Base-by-base conservation (phyloP, 1,140 invertebrate genomes). In the Zophobas morio region DNA sequence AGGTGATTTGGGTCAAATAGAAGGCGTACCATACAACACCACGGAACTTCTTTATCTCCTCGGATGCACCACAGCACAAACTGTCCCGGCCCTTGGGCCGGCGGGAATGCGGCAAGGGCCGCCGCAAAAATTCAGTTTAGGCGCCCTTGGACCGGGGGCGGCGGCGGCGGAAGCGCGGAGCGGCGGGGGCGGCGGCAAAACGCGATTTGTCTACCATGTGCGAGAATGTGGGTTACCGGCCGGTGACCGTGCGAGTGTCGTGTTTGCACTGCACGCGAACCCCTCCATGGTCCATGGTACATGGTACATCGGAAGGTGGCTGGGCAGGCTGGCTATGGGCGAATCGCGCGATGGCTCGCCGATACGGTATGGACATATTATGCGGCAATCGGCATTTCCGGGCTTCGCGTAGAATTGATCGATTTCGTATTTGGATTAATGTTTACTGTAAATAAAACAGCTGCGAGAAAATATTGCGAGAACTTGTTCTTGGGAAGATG, bases 201-300 rank as follows among this genome's bases (percentile, higher is more conserved):
- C 33, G 42, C 6, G 51, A 75, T 79, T 79, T 79, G 42, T 60
- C 39, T 75, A 75, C 46, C 78, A 79, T 79, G 57, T 79, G 78
- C 57, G 63, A 40, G 74, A 79, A 79, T 79, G 74, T 79, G 73
- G 78, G 78, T 79, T 79, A 79, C 70, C 40, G 78, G 78, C 63
- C 78, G 78, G 78, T 79, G 78, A 79, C 78, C 78, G 78, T 73
- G 40, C 63, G 78, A 75, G 66, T 79, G 78, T 79, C 78, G 74
- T 76, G 74, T 42, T 71, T 72, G 74, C 74, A 70, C 74, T 79
- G 78, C 78, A 79, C 78, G 78, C 73, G 74, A 79, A 79, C 78
- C 75, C 78, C 77, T 66, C 77, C 78, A 71, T 51, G 49, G 20
- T 51, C 49, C 49, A n/a, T 20, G 4, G 20, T 20, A 74, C 76